Percentiles rank a stretch among this genome's conserved stretches.
Conservation (phyloP, 2,888 invertebrate species). For the Meandrusa payeni region DNA sequence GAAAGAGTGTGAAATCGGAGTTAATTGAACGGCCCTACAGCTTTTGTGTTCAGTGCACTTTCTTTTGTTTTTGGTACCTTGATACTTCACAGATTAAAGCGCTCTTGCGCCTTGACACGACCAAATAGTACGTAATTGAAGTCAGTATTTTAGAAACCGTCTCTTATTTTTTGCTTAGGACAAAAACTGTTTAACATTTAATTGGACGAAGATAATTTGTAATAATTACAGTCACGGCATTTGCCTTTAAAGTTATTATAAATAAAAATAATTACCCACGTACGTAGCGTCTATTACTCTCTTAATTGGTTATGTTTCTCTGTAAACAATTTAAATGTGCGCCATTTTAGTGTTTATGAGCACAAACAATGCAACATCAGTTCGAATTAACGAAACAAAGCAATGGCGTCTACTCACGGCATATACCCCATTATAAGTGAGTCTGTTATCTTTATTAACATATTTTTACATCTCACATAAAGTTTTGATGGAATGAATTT, state of each 20-base stretch:
- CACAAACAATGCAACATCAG: slow-evolving; percentile 18
- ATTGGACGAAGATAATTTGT: slow-evolving; percentile 47
- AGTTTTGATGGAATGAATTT: neutral
- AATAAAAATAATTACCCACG: slow-evolving; percentile 45
- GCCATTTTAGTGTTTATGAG: slow-evolving; percentile 35
- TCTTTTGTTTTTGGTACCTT: slow-evolving; percentile 39
- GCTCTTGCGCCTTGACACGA: neutral
- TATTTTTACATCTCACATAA: neutral
- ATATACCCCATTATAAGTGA: neutral
- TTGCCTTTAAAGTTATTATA: slow-evolving; percentile 41
- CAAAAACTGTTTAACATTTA: slow-evolving; percentile 41
- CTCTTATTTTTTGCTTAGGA: slow-evolving; percentile 37
- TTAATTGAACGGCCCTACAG: slow-evolving; percentile 75
- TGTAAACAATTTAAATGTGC: slow-evolving; percentile 44
- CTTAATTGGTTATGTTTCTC: slow-evolving; percentile 49
- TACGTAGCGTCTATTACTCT: slow-evolving; percentile 41
- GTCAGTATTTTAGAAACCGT: slow-evolving; percentile 34
- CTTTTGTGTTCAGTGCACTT: slow-evolving; percentile 72
- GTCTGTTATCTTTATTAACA: neutral
- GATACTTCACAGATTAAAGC: neutral
- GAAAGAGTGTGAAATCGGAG: slow-evolving; percentile 78
- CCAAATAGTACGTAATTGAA: slow-evolving; percentile 27
- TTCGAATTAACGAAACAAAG: slow-evolving; percentile 12
- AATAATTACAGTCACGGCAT: slow-evolving; percentile 46
- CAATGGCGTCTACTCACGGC: neutral